Percentiles rank a stretch among this genome's conserved stretches.
phyloP scores from a whole-genome alignment of 1,140 invertebrate genomes.

The Agrypnia vestita region DNA sequence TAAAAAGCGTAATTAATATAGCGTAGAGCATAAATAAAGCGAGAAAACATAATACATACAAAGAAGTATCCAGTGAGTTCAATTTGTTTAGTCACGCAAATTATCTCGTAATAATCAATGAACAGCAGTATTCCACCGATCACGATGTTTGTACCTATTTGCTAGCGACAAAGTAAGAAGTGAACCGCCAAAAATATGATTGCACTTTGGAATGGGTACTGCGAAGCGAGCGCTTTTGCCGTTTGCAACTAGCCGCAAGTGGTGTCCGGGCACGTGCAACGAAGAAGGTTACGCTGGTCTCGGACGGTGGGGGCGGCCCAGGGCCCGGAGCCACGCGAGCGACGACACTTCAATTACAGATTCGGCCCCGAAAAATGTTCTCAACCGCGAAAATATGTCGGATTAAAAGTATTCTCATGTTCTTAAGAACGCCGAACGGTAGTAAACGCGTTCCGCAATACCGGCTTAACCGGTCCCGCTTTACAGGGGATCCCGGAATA shows the following conservation, averaged over 20 bases:
- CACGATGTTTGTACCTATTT: slow-evolving; percentile 19
- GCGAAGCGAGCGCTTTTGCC: neutral
- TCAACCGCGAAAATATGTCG: neutral
- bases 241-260: neutral
- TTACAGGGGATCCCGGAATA: slow-evolving; percentile 24
- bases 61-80: too few relatives aligned
- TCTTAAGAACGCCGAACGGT: neutral
- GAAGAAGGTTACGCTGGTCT: slow-evolving; percentile 27
- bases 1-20: too few relatives aligned
- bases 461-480: slow-evolving; percentile 26
- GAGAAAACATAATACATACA: too few relatives aligned
- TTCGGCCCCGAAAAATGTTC: neutral
- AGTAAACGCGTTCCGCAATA: slow-evolving; percentile 19
- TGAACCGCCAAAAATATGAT: neutral
- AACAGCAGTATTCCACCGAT: slow-evolving; percentile 19
- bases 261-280: neutral
- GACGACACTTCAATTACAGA: neutral
- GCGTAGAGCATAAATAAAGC: too few relatives aligned
- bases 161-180: slow-evolving; percentile 5
- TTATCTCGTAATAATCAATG: neutral
- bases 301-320: slow-evolving; percentile 5
- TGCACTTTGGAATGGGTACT: neutral
- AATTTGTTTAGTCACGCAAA: too few relatives aligned
- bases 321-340: slow-evolving; percentile 17
- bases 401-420: neutral